Base-by-base conservation (phyloP, 2,113 vertebrate species). In the Hiodon alosoides region DNA sequence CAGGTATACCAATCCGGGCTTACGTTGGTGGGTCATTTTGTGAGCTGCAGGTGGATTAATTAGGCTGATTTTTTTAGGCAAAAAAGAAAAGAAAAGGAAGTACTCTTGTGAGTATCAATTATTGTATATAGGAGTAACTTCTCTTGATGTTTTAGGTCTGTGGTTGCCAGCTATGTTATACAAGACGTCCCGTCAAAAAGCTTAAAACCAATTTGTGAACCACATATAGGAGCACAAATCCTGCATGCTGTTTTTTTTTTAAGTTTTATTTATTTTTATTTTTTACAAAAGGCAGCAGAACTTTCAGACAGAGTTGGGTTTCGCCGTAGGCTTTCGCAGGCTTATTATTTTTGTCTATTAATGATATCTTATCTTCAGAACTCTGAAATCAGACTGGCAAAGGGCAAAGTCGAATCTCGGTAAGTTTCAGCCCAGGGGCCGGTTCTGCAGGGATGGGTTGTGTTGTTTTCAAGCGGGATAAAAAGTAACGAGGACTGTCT, bases 291-390 rank as follows among this genome's bases (percentile, higher is more conserved):
- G 57, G 16, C 58, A 3, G n/a, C 59, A 53, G 48, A 52, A 14
- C 57, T 62, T 72, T 51, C 5, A 11, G 1, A 7, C 14, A 31
- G 47, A 62, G 58, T 46, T 67, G 31, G 9, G 17, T 67, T 67
- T 66, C 16, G 61, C 61, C 16, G 13, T 7, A 64, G 61, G 61
- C 61, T 17, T 10, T 31, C 4, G 46, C 65, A 10, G 46, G 3
- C 65, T 67, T 67, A 10, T 72, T 72, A 16, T 72, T 72, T 72
- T 52, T 11, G 48, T 9, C 50, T 71, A 4, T 72, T 62, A 31
- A 53, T 61, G 14, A 62, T 53, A 3, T 17, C 59, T 62, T n/a
- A 5, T 72, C 13, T 58, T 3, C 8, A 13, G 68, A 69, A 10
- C 10, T 69, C n/a, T 69, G 14, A 69, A 46, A 71, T 71, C 69